phyloP scores from a whole-genome alignment of 2,888 invertebrate genomes.

The Plebejus melissa region DNA sequence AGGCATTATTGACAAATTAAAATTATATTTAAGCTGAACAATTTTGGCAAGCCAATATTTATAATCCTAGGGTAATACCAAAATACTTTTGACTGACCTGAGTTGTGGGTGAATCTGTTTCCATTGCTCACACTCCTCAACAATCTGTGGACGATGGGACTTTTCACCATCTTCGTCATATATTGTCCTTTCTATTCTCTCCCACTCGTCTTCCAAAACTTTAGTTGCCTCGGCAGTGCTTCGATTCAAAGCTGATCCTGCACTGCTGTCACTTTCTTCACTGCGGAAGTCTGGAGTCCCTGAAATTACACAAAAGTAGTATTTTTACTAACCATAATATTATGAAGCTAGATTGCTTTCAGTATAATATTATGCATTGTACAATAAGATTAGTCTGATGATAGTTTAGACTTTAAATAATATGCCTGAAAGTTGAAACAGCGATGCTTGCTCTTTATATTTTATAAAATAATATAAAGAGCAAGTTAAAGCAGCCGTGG shows the following conservation, averaged over 20 bases:
- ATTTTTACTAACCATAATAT: too few relatives aligned
- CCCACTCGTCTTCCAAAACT: constrained; percentile 74
- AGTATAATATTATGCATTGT: background rate
- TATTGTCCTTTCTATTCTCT: constrained; percentile 76
- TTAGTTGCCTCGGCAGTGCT: constrained; percentile 75
- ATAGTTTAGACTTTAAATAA: too few relatives aligned
- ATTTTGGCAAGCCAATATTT: too few relatives aligned
- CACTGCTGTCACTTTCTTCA: constrained; percentile 74
- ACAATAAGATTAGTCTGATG: too few relatives aligned
- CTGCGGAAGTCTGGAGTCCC: constrained; percentile 70
- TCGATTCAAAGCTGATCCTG: constrained; percentile 70
- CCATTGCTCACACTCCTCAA: constrained; percentile 81
- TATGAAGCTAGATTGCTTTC: background rate
- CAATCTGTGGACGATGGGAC: constrained; percentile 65
- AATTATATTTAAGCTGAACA: too few relatives aligned
- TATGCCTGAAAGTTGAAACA: too few relatives aligned
- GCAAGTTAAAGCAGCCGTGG: too few relatives aligned
- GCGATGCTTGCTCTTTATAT: too few relatives aligned
- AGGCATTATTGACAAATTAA: too few relatives aligned
- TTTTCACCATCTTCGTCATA: constrained; percentile 76
- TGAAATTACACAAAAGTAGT: constrained; percentile 37
- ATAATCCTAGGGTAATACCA: background rate
- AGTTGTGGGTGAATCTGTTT: constrained; percentile 77
- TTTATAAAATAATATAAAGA: too few relatives aligned
- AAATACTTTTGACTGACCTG: constrained; percentile 52